phyloP scores from a whole-genome alignment of 1,140 invertebrate genomes.

The Pachypsylla venusta region DNA sequence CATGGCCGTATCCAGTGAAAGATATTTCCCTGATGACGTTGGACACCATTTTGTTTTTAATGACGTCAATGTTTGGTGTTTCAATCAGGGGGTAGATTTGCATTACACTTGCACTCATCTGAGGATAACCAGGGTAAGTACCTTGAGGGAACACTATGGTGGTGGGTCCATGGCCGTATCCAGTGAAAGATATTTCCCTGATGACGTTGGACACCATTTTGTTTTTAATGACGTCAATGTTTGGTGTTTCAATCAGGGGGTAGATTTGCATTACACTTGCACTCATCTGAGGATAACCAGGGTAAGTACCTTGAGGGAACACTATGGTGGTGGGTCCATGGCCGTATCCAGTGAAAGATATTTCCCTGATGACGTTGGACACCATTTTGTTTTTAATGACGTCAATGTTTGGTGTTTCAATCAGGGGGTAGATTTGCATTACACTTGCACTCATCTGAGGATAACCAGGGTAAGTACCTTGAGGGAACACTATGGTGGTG shows the following conservation, averaged over 20 bases:
- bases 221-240: constrained; percentile 33
- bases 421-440: constrained; percentile 34
- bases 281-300: constrained; percentile 4
- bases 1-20: constrained; percentile 53
- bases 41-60: constrained; percentile 31
- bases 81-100: constrained; percentile 33
- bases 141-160: too few species aligned
- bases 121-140: constrained; percentile 6
- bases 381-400: constrained; percentile 32
- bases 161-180: too few species aligned
- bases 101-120: constrained; percentile 23
- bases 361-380: constrained; percentile 38
- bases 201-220: constrained; percentile 32
- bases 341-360: constrained; percentile 54
- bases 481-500: too few species aligned
- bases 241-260: constrained; percentile 32
- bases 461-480: constrained; percentile 8
- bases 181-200: constrained; percentile 55
- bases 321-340: too few species aligned
- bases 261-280: constrained; percentile 31
- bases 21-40: constrained; percentile 44
- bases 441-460: constrained; percentile 7
- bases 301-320: too few species aligned
- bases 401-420: constrained; percentile 34
- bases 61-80: constrained; percentile 35